These are phyloP conservation scores for Mustela nigripes DNA, from an alignment of 2,113 vertebrate species.

Conservation along the genomic window DNA sequence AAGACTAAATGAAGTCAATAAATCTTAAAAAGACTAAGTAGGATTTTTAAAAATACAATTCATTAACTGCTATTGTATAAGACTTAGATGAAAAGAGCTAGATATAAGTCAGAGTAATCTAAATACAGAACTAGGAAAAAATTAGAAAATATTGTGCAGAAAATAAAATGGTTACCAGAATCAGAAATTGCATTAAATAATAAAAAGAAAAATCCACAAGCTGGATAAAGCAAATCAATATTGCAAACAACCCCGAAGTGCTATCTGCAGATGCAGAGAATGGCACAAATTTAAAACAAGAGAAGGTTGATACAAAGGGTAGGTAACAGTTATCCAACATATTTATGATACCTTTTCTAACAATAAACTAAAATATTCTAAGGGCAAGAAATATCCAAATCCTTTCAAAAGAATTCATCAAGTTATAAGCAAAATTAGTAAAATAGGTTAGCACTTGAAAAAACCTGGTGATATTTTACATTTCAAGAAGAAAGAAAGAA, in stretches of 20 bases:
- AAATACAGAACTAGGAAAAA: not conserved
- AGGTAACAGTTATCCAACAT: not conserved
- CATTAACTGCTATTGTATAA: not conserved
- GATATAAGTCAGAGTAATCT: not conserved
- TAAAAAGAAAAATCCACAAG: not conserved
- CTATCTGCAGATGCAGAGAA: not conserved
- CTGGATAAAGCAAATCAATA: not conserved
- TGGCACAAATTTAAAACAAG: not conserved
- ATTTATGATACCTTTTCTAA: not conserved
- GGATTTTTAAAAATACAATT: not conserved
- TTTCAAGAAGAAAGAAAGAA: conserved; percentile 28
- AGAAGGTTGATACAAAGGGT: not conserved
- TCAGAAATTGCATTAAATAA: not conserved
- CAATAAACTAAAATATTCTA: not conserved
- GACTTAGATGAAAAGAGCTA: not conserved
- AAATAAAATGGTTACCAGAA: not conserved
- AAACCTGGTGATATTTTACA: not conserved
- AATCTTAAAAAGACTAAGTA: not conserved
- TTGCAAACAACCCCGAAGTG: not conserved
- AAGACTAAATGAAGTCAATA: not conserved
- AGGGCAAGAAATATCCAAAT: not conserved
- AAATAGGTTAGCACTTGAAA: conserved; percentile 32
- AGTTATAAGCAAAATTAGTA: not conserved
- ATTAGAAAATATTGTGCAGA: not conserved
- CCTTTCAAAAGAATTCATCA: not conserved